Percentiles rank a stretch among this genome's conserved stretches.
phyloP scores from a whole-genome alignment of 2,113 vertebrate genomes.

The Dromiciops gliroides region DNA sequence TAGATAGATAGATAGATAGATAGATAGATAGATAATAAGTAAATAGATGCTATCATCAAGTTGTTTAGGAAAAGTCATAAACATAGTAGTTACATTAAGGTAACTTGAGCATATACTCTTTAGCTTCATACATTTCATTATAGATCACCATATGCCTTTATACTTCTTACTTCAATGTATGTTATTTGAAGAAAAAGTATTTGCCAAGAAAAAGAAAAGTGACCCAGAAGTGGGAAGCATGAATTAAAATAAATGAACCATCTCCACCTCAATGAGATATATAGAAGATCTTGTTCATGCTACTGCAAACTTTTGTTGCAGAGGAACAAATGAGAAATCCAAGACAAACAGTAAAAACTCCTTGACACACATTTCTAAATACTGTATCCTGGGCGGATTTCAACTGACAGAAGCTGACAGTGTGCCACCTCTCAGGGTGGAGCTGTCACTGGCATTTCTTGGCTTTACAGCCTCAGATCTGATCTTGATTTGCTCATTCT shows the following conservation, averaged over 20 bases:
- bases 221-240: background rate
- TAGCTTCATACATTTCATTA: background rate
- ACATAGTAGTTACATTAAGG: background rate
- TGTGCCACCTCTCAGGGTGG: background rate
- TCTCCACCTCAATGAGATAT: background rate
- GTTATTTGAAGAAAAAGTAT: too few species aligned
- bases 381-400: conserved; percentile 25
- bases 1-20: too few species aligned
- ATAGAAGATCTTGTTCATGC: background rate
- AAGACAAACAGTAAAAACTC: conserved; percentile 15
- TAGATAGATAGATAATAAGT: too few species aligned
- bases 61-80: too few species aligned
- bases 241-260: background rate
- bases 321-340: background rate
- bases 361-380: conserved; percentile 39
- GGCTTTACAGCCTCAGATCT: conserved; percentile 25
- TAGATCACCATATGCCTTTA: background rate
- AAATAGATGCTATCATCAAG: too few species aligned
- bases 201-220: background rate
- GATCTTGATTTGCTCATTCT: background rate
- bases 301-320: conserved; percentile 21
- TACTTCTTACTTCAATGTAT: background rate
- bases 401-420: conserved; percentile 3
- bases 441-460: conserved; percentile 37
- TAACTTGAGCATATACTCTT: background rate